Evolutionary conservation across 2,888 invertebrate species (phyloP).

Genomic region (Ashinkailepas kermadecensis): DNA sequence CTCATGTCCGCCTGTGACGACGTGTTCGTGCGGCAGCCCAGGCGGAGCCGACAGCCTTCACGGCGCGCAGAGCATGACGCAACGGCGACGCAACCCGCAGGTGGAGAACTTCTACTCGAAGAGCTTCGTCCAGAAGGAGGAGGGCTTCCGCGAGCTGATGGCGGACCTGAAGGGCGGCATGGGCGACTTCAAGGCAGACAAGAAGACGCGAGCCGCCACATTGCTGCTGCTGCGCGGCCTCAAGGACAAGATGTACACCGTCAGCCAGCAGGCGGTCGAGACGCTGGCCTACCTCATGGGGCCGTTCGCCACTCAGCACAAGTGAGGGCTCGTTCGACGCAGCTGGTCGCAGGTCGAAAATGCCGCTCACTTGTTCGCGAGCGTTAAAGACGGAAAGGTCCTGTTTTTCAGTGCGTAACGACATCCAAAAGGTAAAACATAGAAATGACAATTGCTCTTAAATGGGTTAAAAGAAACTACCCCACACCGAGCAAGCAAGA

Average conservation of each 20-base stretch:
- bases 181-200: constrained; percentile 51
- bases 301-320: constrained; percentile 67
- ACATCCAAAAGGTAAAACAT: too few species aligned
- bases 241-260: constrained; percentile 80
- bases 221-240: constrained; percentile 68
- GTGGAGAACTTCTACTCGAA: constrained; percentile 86
- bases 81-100: constrained; percentile 43
- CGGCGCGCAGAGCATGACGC: not conserved
- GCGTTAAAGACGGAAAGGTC: too few species aligned
- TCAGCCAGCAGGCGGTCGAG: constrained; percentile 75
- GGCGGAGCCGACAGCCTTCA: too few species aligned
- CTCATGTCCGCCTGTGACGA: too few species aligned
- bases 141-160: constrained; percentile 65
- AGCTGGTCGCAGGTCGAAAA: too few species aligned
- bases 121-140: constrained; percentile 81
- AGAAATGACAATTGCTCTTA: too few species aligned
- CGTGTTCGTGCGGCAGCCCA: too few species aligned
- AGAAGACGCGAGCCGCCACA: constrained; percentile 72
- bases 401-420: too few species aligned
- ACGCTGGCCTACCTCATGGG: constrained; percentile 69
- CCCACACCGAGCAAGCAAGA: too few species aligned
- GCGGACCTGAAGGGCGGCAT: constrained; percentile 44
- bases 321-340: constrained; percentile 45
- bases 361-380: too few species aligned
- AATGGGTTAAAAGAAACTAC: too few species aligned